phyloP scores from a whole-genome alignment of 1,140 invertebrate genomes.

The Pachyrhynchus sulphureomaculatus region DNA sequence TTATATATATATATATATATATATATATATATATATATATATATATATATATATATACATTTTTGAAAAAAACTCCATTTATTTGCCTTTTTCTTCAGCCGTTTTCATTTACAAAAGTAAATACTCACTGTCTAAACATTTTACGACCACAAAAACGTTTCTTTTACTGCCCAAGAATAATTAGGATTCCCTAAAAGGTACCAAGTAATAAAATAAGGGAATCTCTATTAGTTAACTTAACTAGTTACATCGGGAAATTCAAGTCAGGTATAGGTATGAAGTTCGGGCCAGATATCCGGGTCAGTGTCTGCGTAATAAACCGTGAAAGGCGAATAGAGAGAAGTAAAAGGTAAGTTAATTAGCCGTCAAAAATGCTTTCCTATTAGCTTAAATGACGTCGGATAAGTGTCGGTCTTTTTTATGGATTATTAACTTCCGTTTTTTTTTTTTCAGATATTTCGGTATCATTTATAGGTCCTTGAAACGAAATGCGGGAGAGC shows the following conservation, averaged over 20 bases:
- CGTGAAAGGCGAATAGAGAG: constrained; percentile 2
- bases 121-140: too few relatives aligned
- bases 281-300: constrained; percentile 19
- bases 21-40: too few relatives aligned
- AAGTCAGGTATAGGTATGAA: constrained; percentile 20
- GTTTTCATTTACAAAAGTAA: too few relatives aligned
- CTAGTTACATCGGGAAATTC: constrained; percentile 24
- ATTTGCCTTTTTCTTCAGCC: too few relatives aligned
- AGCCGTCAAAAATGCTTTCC: constrained; percentile 17
- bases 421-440: constrained; percentile 20
- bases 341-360: constrained; percentile 13
- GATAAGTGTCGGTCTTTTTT: neutral
- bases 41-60: too few relatives aligned
- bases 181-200: neutral
- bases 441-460: too few relatives aligned
- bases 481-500: too few relatives aligned
- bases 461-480: too few relatives aligned
- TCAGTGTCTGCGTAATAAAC: constrained; percentile 19
- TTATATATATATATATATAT: too few relatives aligned
- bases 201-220: constrained; percentile 23
- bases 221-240: constrained; percentile 22
- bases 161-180: too few relatives aligned
- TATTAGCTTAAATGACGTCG: constrained; percentile 10
- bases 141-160: too few relatives aligned
- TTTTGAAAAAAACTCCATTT: too few relatives aligned